Evolutionary conservation across 1,140 invertebrate species (phyloP), one percentile per base, ranked within the genome.

Genomic region (Rhopalosiphum padi): DNA sequence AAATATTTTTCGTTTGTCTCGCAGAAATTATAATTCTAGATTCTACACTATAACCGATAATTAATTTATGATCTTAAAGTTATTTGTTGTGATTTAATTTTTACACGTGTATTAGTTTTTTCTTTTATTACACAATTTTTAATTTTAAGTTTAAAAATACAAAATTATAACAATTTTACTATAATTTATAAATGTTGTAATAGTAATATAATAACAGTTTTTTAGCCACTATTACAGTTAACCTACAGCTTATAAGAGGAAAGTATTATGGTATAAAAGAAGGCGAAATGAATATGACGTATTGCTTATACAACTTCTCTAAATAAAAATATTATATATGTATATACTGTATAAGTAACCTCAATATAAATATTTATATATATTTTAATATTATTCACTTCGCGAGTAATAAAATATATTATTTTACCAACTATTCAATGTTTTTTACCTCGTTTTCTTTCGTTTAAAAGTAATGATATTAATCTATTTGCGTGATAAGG

Each of bases 391-490:
- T 68, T 68, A 68, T 77, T 77, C 11, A 21, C 15, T 5, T 5
- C 3, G 15, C 9, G 4, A 6, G 15, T n/a, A n/a, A 18, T 77
- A 18, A n/a, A 77, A n/a, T 77, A 77, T n/a, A n/a, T 48, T 86
- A 25, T 86, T 86, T 86, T n/a, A 86, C 25, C 18, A 25, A 86
- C 7, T n/a, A n/a, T n/a, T n/a, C 30, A 18, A n/a, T n/a, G 41
- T 46, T 86, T 89, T 89, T 37, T 41, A 23, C 46, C n/a, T 41
- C n/a, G 15, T 51, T 53, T 51, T 51, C 18, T 89, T 51, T 89
- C 46, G n/a, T 89, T 89, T 55, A 30, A 53, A 89, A 89, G 48
- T 89, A 89, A 89, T 23, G 46, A 89, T 89, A 53, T n/a, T 89
- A 53, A 89, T 53, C n/a, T 89, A 89, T 53, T 89, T 51, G 37